Conservation (phyloP, 2,797 vertebrate genomes). For the Lithobates sylvaticus region DNA sequence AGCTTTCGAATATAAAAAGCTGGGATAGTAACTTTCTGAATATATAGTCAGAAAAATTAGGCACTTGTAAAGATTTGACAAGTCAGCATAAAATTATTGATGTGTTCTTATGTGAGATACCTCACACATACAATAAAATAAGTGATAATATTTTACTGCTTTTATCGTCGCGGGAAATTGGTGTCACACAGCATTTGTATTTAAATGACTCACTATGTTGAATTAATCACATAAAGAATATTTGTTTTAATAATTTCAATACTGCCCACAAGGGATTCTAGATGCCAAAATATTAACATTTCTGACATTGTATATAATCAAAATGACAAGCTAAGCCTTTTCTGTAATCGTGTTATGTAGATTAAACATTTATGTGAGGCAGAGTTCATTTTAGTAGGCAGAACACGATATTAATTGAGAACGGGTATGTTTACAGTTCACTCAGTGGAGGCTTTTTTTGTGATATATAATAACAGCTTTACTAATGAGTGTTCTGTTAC, state of each 20-base stretch:
- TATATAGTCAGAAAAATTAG: slow-evolving; percentile 14
- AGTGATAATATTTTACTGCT: slow-evolving; percentile 53
- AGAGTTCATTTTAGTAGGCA: slow-evolving; percentile 6
- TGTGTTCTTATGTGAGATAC: slow-evolving; percentile 43
- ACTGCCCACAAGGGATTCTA: slow-evolving; percentile 44
- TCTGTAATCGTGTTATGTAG: slow-evolving; percentile 51
- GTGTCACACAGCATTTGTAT: slow-evolving; percentile 49
- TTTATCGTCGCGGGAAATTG: slow-evolving; percentile 37
- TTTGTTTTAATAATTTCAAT: slow-evolving; percentile 60
- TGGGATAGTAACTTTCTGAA: background rate
- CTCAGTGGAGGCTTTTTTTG: slow-evolving; percentile 25
- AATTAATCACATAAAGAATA: slow-evolving; percentile 60
- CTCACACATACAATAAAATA: slow-evolving; percentile 45
- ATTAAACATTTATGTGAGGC: slow-evolving; percentile 47
- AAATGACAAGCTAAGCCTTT: slow-evolving; percentile 54
- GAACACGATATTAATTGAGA: slow-evolving; percentile 30
- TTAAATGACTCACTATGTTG: slow-evolving; percentile 56
- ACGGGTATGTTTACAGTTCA: slow-evolving; percentile 34
- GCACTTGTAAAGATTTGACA: slow-evolving; percentile 28
- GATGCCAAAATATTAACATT: slow-evolving; percentile 53
- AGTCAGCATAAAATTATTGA: slow-evolving; percentile 43
- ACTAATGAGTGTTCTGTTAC: slow-evolving; percentile 22
- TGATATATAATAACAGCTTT: slow-evolving; percentile 4
- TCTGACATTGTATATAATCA: slow-evolving; percentile 54
- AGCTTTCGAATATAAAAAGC: background rate